Conservation (phyloP, 2,888 invertebrate species). For the Didymodactylos carnosus region DNA sequence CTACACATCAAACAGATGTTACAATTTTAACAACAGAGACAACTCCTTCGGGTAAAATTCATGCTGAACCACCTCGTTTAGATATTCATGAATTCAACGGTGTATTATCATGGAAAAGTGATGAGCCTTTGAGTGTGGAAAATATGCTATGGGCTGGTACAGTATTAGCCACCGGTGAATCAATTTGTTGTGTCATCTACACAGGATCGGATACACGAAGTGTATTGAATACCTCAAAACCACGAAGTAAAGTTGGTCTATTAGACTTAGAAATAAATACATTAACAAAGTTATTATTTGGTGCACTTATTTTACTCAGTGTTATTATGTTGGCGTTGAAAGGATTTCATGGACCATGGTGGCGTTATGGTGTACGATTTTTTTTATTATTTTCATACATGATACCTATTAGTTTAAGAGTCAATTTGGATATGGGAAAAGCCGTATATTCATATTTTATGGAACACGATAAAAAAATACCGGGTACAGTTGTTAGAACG, state of each 20-base stretch:
- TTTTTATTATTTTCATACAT: slow-evolving; percentile 92
- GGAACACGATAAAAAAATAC: slow-evolving; percentile 71
- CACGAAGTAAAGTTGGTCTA: slow-evolving; percentile 81
- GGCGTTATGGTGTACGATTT: slow-evolving; percentile 81
- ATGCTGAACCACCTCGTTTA: slow-evolving; percentile 86
- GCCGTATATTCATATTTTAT: slow-evolving; percentile 90
- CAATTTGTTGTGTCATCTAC: slow-evolving; percentile 80
- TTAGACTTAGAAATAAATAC: slow-evolving; percentile 92
- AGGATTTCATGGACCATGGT: slow-evolving; percentile 64
- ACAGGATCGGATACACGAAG: slow-evolving; percentile 87
- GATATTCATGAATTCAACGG: slow-evolving; percentile 69
- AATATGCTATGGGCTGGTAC: slow-evolving; percentile 97
- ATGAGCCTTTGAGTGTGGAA: slow-evolving; percentile 70
- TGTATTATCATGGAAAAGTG: slow-evolving; percentile 40
- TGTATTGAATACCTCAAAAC: slow-evolving; percentile 92
- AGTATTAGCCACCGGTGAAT: slow-evolving; percentile 85
- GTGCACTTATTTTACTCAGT: slow-evolving; percentile 67
- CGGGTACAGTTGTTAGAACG: slow-evolving; percentile 79
- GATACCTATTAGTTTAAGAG: slow-evolving; percentile 91
- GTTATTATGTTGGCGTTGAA: slow-evolving; percentile 85
- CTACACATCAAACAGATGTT: slow-evolving; percentile 50
- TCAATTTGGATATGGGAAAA: slow-evolving; percentile 96
- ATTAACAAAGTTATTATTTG: slow-evolving; percentile 70
- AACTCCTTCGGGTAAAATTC: slow-evolving; percentile 48
- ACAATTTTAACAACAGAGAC: not conserved